These are phyloP conservation scores for Selenia dentaria DNA, from an alignment of 2,888 invertebrate species.

Conservation along the genomic window DNA sequence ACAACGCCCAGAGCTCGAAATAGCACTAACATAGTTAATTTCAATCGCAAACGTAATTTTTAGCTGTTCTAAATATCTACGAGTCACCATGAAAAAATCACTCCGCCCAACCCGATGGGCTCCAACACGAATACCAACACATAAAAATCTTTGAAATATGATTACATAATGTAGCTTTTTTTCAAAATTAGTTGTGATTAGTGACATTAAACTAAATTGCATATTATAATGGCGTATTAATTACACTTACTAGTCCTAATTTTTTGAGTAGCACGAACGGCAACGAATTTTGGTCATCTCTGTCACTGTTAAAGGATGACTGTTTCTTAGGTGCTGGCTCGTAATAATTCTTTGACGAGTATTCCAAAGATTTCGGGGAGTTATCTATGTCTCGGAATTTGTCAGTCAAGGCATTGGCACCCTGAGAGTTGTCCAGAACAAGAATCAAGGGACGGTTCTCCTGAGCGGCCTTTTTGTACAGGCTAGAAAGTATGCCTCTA, in stretches of 20 bases:
- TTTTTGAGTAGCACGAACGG: not conserved
- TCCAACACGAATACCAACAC: no score
- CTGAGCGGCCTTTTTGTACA: constrained; percentile 39
- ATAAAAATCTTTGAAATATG: no score
- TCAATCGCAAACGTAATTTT: no score
- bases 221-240: not conserved
- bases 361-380: not conserved
- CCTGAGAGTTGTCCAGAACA: constrained; percentile 37
- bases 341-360: not conserved
- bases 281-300: not conserved
- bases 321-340: not conserved
- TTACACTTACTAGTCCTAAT: not conserved
- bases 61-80: no score
- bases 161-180: no score
- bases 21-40: no score
- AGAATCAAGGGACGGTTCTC: constrained; percentile 46
- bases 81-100: no score
- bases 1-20: no score
- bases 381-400: not conserved
- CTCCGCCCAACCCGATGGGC: no score
- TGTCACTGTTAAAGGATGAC: not conserved
- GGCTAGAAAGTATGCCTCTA: constrained; percentile 35
- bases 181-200: no score
- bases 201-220: no score
- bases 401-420: not conserved